Base-by-base conservation (phyloP, 92 coral and sea anemone species). In the Zoanthus gigantus region DNA sequence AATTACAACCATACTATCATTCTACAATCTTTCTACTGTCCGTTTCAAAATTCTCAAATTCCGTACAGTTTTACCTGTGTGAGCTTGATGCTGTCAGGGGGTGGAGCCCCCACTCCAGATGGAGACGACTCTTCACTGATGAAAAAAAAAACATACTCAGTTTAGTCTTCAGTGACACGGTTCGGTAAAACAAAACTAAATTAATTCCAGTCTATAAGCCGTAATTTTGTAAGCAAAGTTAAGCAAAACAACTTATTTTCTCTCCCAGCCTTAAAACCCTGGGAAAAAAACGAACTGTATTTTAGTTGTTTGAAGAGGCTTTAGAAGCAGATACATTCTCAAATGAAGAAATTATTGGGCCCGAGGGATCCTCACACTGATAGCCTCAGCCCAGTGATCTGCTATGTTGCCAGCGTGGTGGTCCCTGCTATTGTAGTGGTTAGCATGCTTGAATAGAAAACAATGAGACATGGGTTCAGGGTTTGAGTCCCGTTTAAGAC, bases 11-110 rank as follows among this genome's bases (percentile, higher is more conserved):
- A 37, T 4, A 37, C 3, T 2, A 2, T 37, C 1, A 37, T 37
- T 37, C 4, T 37, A 37, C 4, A 37, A 37, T 37, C 4, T 37
- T 37, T 0, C 42, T 37, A 37, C 42, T 37, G 1, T 37, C 2
- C 2, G 3, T 11, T 18, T 23, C 16, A 69, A 69, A 63, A 5
- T 6, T 0, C 18, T 10, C 8, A 17, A 63, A 16, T 14, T 63
- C 69, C 0, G 69, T 17, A 34, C 6, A 34, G 1, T 3, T 46
- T 30, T n/a, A 95, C 98, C 94, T 91, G 94, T 56, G 98, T 93
- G 28, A 91, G 93, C 71, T 88, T 92, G 86, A 95, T 95, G 66
- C 91, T 95, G 79, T 94, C 96, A 74, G 94, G 86, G 8, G 98
- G 80, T 23, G 98, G 98, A 17, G 93, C 92, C 15, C 98, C 98